phyloP scores from a whole-genome alignment of 2,888 invertebrate genomes.

The Pachymerium ferrugineum region DNA sequence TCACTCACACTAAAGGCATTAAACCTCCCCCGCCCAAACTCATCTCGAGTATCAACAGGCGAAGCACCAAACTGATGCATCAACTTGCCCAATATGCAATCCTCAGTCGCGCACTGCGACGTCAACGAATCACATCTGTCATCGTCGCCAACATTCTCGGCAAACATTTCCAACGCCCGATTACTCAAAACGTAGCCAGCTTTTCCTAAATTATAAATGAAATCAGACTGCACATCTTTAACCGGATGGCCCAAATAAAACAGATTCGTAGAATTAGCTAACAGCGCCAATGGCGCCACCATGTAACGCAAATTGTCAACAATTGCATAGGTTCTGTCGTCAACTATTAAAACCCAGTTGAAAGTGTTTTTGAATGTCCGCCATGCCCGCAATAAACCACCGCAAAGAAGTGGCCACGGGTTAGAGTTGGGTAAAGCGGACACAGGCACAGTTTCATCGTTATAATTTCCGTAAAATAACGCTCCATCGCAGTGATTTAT shows the following conservation, averaged over 20 bases:
- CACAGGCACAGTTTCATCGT: conserved; percentile 39
- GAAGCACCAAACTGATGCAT: conserved; percentile 37
- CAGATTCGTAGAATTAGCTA: conserved; percentile 15
- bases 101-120: conserved; percentile 38
- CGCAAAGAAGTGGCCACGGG: conserved; percentile 39
- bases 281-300: conserved; percentile 39
- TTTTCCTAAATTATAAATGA: conserved; percentile 39
- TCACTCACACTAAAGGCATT: conserved; percentile 40
- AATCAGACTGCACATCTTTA: conserved; percentile 37
- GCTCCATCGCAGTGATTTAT: conserved; percentile 40
- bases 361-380: conserved; percentile 36
- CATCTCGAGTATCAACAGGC: conserved; percentile 40
- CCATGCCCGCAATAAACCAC: conserved; percentile 38
- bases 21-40: conserved; percentile 39
- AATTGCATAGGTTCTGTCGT: conserved; percentile 40
- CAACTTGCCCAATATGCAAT: conserved; percentile 38
- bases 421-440: conserved; percentile 38
- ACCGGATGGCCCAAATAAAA: conserved; percentile 41
- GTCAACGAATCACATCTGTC: conserved; percentile 31
- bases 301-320: conserved; percentile 41
- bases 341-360: conserved; percentile 40
- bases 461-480: conserved; percentile 39
- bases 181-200: conserved; percentile 40
- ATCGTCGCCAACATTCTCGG: conserved; percentile 25
- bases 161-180: conserved; percentile 37